Evolutionary conservation across 2,888 invertebrate genomes (phyloP), one percentile per base, ranked within the genome.

Genomic region (Seladonia tumulorum): DNA sequence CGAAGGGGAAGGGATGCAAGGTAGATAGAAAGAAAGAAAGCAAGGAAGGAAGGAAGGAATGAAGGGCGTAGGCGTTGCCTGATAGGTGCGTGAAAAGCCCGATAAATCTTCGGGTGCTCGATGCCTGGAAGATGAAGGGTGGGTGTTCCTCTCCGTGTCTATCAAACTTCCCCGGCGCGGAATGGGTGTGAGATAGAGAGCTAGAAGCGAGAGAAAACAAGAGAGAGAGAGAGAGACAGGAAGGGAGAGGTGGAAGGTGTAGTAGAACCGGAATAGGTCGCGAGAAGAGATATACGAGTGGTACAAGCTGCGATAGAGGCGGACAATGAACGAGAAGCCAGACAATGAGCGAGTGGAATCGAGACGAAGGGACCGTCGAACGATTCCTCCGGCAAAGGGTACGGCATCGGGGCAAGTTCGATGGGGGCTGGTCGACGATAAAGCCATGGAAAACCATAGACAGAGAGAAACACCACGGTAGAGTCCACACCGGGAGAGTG

Each of bases 101-200:
- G 90, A 91, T 90, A 90, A 91, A 91, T 91, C 88, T 81, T 76
- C 42, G 49, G n/a, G 49, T 68, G 1, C 49, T 47, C 47, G 60
- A 42, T 25, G 87, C 83, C 79, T 68, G 73, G 80, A 83, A 85
- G 87, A 85, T 73, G 82, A 78, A 80, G 83, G 85, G 79, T 47
- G 72, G 57, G 68, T 53, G 53, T 85, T 57, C 63, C 49, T 76
- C 76, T 45, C 68, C 79, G 73, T 70, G 79, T 86, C 81, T 75
- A 72, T 87, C 82, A 66, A 75, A 22, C 71, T 63, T 25, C 66
- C 60, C 68, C 60, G n/a, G 29, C 63, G 60, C 68, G 35, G 18
- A 53, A 57, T 39, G 72, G 53, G 8, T 8, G 35, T 25, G 25
- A 60, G n/a, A 60, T 25, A 25, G 25, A 60, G 12, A 60, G 60